phyloP scores from a whole-genome alignment of 2,113 vertebrate species.

The Otolemur garnettii region DNA sequence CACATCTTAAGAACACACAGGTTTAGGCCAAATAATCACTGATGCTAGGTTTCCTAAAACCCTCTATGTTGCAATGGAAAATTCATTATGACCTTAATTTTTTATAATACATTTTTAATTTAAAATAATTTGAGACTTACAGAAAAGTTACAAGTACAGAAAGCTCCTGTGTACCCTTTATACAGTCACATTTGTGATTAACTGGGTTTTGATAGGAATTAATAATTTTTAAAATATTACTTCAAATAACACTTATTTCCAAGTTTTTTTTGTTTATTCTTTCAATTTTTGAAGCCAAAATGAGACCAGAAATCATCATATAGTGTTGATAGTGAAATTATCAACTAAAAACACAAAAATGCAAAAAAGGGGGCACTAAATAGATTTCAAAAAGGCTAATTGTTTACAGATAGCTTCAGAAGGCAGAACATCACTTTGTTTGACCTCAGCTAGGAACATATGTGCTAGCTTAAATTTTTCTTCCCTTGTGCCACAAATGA shows the following conservation, averaged over 20 bases:
- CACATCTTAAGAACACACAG: neutral
- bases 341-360: constrained; percentile 18
- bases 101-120: constrained; percentile 7
- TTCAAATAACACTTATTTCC: neutral
- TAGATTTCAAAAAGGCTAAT: neutral
- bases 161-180: neutral
- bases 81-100: neutral
- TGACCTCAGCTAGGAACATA: neutral
- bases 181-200: neutral
- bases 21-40: neutral
- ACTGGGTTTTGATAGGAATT: constrained; percentile 34
- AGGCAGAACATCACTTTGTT: neutral
- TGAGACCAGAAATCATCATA: neutral
- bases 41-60: neutral
- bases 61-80: neutral
- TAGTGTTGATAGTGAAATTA: constrained; percentile 23
- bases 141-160: neutral
- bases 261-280: neutral
- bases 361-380: neutral
- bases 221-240: constrained; percentile 6
- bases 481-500: neutral
- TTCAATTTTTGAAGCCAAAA: neutral
- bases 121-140: constrained; percentile 26
- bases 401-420: neutral
- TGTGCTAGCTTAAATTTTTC: neutral